Conservation (phyloP, 2,888 invertebrate species). For the Drosophila testacea region DNA sequence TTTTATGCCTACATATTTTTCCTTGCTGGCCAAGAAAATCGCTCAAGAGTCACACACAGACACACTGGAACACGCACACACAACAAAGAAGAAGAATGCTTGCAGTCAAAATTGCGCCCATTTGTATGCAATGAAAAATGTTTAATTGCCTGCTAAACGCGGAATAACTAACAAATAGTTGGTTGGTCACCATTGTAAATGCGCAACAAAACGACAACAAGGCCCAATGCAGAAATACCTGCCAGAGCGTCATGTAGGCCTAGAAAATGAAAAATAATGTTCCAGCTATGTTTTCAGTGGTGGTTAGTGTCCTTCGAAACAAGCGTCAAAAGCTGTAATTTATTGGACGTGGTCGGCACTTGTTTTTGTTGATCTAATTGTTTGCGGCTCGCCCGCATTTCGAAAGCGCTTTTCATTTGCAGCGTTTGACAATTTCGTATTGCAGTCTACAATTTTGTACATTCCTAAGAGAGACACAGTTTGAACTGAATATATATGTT, state of each 20-base stretch:
- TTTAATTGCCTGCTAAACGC: conserved; percentile 78
- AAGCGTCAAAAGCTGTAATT: conserved; percentile 71
- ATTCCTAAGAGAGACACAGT: conserved; percentile 28
- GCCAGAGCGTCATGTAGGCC: conserved; percentile 51
- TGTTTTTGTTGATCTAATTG: conserved; percentile 43
- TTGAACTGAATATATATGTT: conserved; percentile 7
- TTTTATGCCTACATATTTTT: conserved; percentile 40
- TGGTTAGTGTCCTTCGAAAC: conserved; percentile 37
- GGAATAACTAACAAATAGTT: conserved; percentile 69
- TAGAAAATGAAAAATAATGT: conserved; percentile 53
- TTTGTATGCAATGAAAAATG: conserved; percentile 78
- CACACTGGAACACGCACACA: neutral
- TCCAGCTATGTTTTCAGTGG: conserved; percentile 2
- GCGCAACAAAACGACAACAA: conserved; percentile 31
- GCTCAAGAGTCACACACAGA: conserved; percentile 9
- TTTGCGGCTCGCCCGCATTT: conserved; percentile 42
- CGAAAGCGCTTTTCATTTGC: conserved; percentile 10
- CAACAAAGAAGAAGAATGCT: conserved; percentile 1
- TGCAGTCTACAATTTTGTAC: conserved; percentile 46
- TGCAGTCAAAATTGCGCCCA: conserved; percentile 41
- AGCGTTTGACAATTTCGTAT: conserved; percentile 62
- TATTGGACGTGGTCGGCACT: conserved; percentile 50
- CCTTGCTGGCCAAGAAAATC: conserved; percentile 36
- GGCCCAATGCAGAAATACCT: conserved; percentile 58
- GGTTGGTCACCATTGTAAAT: conserved; percentile 39